Evolutionary conservation across 1,140 invertebrate genomes (phyloP).

Genomic region (Drosophila nigromelanica): DNA sequence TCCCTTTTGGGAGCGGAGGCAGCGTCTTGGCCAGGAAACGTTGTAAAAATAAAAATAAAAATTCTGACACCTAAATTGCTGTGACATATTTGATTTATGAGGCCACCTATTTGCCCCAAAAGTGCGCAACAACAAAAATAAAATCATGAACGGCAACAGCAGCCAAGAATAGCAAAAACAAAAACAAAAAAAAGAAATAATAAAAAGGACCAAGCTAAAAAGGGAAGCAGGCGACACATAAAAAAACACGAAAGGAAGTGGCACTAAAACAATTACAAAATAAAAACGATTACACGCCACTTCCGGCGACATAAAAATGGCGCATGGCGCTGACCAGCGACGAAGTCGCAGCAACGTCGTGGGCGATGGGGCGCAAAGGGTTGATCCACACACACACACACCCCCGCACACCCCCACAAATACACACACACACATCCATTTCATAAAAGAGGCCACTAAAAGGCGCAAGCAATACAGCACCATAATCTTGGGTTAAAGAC

Average conservation of each 20-base stretch:
- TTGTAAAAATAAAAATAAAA: slow-evolving; percentile 77
- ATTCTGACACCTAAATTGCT: slow-evolving; percentile 82
- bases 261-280: slow-evolving; percentile 83
- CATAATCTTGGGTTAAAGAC: slow-evolving; percentile 82
- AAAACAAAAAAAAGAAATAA: no score
- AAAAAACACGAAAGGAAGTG: slow-evolving; percentile 82
- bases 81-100: slow-evolving; percentile 83
- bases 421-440: slow-evolving; percentile 50
- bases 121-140: slow-evolving; percentile 60
- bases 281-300: slow-evolving; percentile 82
- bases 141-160: slow-evolving; percentile 30
- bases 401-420: slow-evolving; percentile 14
- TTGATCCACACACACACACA: slow-evolving; percentile 37
- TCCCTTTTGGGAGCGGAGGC: slow-evolving; percentile 23
- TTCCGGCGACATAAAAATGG: slow-evolving; percentile 81
- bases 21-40: slow-evolving; percentile 56
- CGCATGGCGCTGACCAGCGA: slow-evolving; percentile 47
- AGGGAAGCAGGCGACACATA: slow-evolving; percentile 57
- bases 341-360: slow-evolving; percentile 37
- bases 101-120: slow-evolving; percentile 80
- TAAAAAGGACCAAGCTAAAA: slow-evolving; percentile 31
- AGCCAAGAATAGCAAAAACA: slow-evolving; percentile 8
- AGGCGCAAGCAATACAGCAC: slow-evolving; percentile 74
- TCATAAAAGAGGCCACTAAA: slow-evolving; percentile 80
- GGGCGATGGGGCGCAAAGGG: slow-evolving; percentile 58